Base-by-base conservation (phyloP, 2,888 invertebrate genomes). In the Brachylomia viminalis region DNA sequence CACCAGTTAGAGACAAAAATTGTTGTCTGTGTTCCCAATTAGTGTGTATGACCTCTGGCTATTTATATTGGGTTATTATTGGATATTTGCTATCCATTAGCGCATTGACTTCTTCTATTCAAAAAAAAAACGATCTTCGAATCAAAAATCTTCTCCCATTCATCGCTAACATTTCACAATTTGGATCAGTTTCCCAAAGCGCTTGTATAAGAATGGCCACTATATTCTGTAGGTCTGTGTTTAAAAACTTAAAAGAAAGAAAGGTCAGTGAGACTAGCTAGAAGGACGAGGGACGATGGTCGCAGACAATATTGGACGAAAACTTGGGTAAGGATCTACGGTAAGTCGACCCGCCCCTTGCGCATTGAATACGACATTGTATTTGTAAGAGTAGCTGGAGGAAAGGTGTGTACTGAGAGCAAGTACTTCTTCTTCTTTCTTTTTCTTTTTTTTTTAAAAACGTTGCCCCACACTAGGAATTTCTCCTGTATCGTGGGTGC, bases 1-100 rank as follows among this genome's bases (percentile, higher is more conserved):
- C 65, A 77, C n/a, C 27, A 47, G 15, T 47, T 47, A 64, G 3
- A 49, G 30, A 42, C 58, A 52, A 27, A 77, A 66, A 67, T 67
- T 52, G 58, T 66, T 59, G 23, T 23, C 15, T 59, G 20, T 49
- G 30, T 59, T n/a, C 42, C 30, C 38, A 49, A 77, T 33, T 58
- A 58, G 13, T 77, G 77, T n/a, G 58, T 65, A n/a, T 66, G 42
- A 30, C 20, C 58, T 30, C 27, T 66, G 30, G 30, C 30, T 56
- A 30, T 75, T 49, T 65, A 65, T 58, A 67, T 66, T 76, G 8
- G 58, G 23, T 17, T 76, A 62, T 27, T 27, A 65, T n/a, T 58
- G n/a, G 30, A n/a, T 66, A 56, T n/a, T 54, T 38, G 23, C 47
- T 47, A 30, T n/a, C 58, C 20, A 30, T 58, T 59, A 49, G 49